Percentiles rank a stretch among this genome's conserved stretches.
Conservation (phyloP, 2,797 vertebrate species). For the Aplochiton taeniatus region DNA sequence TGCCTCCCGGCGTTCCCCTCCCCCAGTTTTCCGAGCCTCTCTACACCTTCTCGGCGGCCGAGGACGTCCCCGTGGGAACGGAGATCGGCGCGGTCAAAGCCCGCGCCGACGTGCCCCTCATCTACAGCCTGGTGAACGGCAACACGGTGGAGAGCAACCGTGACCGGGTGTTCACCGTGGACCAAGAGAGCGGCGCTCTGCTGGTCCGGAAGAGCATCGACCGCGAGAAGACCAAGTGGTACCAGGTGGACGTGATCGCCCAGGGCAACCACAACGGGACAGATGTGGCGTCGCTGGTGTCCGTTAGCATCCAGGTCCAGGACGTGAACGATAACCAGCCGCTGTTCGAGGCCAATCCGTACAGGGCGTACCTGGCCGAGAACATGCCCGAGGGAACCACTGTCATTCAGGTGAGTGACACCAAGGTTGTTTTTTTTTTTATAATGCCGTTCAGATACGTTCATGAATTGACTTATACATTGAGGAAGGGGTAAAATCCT, state of each 20-base stretch:
- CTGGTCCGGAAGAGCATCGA: constrained; percentile 89
- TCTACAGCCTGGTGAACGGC: constrained; percentile 95
- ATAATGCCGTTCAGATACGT: not conserved
- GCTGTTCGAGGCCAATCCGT: constrained; percentile 91
- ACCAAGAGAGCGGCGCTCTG: constrained; percentile 85
- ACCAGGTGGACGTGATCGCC: constrained; percentile 92
- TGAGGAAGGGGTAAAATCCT: no score
- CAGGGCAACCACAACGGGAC: constrained; percentile 88
- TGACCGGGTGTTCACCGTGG: constrained; percentile 86
- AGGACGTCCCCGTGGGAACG: constrained; percentile 88
- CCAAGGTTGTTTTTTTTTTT: not conserved
- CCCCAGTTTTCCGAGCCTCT: constrained; percentile 95
- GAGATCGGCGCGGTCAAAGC: constrained; percentile 91
- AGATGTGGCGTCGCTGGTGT: constrained; percentile 87
- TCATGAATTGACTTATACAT: no score
- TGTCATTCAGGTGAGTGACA: constrained; percentile 82
- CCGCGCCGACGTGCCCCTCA: constrained; percentile 86
- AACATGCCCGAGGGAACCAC: constrained; percentile 94
- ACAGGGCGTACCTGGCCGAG: constrained; percentile 90
- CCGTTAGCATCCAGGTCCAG: constrained; percentile 91
- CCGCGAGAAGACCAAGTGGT: constrained; percentile 94
- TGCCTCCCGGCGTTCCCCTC: constrained; percentile 87
- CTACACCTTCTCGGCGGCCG: constrained; percentile 90
- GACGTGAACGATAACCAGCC: constrained; percentile 97
- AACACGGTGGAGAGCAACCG: constrained; percentile 94